Evolutionary conservation across 2,797 vertebrate species (phyloP), one percentile per base, ranked within the genome.

Genomic region (Enteromius mattozi): DNA sequence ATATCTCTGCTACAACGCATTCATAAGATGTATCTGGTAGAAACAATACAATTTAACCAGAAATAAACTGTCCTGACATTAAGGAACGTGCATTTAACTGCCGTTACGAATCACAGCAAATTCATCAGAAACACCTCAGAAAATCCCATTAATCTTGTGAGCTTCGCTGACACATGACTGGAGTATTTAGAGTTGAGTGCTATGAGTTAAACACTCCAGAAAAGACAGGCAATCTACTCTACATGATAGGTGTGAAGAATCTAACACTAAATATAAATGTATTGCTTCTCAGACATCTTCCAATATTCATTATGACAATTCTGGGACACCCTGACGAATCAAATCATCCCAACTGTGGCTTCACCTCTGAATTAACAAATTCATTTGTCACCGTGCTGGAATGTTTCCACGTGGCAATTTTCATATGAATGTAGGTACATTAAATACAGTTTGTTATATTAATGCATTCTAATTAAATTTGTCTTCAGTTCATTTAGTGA

Each of bases 141-240:
- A 83, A 83, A 83, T 78, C 24, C 71, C 47, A 77, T 68, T 83
- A 40, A 76, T 68, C 59, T 77, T 1, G 1, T 27, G 47, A 77
- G 61, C 33, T 13, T 54, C 4, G 33, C 82, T 45, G 82, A 68
- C 63, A 59, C 45, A 83, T 24, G 63, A 83, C 74, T 42, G 14
- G 19, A 75, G 74, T 77, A 78, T 70, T 81, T 69, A 70, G 40
- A 66, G 30, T 30, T n/a, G 51, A 83, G 56, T 10, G 59, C 27
- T 49, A 54, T 1, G 42, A 76, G 30, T 24, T 66, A 65, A 65
- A 76, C 37, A 47, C 70, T 37, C 35, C 35, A 54, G 47, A 70
- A 59, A 61, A 42, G 51, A 51, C 54, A 63, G 42, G 56, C 45
- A 35, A 59, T 71, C 65, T 42, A 49, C 35, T 71, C 3, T 37